Percentiles rank a stretch among this genome's conserved stretches.
These are phyloP conservation scores for Glossosoma conforme DNA, from an alignment of 1,140 invertebrate species.

Conservation along the genomic window DNA sequence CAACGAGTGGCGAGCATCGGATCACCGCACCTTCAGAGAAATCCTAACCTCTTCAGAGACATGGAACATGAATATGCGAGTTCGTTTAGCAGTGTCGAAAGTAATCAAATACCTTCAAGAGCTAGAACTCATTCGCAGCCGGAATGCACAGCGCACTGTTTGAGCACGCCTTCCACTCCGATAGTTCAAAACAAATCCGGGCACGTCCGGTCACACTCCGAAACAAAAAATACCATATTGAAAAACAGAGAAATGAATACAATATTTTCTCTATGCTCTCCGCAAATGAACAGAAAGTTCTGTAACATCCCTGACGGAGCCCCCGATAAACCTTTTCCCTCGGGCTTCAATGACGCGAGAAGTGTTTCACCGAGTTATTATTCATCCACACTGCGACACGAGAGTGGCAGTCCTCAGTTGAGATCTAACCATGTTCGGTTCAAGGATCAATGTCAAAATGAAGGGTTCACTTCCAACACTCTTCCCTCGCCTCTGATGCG, in stretches of 20 bases:
- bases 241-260: slow-evolving; percentile 48
- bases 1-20: slow-evolving; percentile 54
- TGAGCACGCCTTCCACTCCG: slow-evolving; percentile 11
- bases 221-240: slow-evolving; percentile 46
- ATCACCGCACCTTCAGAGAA: slow-evolving; percentile 53
- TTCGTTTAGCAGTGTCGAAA: slow-evolving; percentile 29
- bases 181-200: slow-evolving; percentile 26
- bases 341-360: too few species aligned
- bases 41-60: slow-evolving; percentile 49
- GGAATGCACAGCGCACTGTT: slow-evolving; percentile 25
- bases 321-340: too few species aligned
- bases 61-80: slow-evolving; percentile 45
- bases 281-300: slow-evolving; percentile 49
- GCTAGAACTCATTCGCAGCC: slow-evolving; percentile 28
- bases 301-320: slow-evolving; percentile 18
- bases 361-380: too few species aligned
- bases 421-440: slow-evolving; percentile 46
- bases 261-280: slow-evolving; percentile 47
- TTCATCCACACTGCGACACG: slow-evolving; percentile 33
- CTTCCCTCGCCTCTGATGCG: slow-evolving; percentile 41
- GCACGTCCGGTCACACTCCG: slow-evolving; percentile 46
- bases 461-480: slow-evolving; percentile 40
- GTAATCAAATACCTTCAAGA: slow-evolving; percentile 6
- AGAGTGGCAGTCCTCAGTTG: slow-evolving; percentile 38
- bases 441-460: slow-evolving; percentile 47